Conservation (phyloP, 2,797 vertebrate species). For the Thaleichthys pacificus region DNA sequence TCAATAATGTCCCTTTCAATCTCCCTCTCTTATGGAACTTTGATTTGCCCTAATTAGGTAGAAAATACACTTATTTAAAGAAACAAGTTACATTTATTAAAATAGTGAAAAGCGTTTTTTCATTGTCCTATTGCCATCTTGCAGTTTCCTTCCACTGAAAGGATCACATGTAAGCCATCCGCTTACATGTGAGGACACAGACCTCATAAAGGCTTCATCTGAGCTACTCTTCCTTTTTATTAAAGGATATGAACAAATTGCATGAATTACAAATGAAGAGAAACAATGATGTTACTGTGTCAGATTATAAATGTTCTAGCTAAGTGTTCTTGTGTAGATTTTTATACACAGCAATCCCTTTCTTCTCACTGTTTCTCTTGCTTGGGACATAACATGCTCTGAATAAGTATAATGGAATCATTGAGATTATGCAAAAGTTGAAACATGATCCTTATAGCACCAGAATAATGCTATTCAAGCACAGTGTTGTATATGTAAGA, state of each 20-base stretch:
- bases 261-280: slow-evolving; percentile 1
- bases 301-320: not conserved
- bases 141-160: no score
- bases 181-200: not conserved
- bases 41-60: no score
- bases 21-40: not conserved
- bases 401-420: slow-evolving; percentile 1
- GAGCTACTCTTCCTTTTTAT: not conserved
- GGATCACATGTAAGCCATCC: no score
- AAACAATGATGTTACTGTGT: not conserved
- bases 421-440: slow-evolving; percentile 1
- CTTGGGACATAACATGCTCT: slow-evolving; percentile 1
- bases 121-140: not conserved
- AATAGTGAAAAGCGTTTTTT: not conserved
- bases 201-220: not conserved
- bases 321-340: not conserved
- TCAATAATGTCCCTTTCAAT: not conserved
- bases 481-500: not conserved
- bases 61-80: not conserved
- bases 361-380: slow-evolving; percentile 8
- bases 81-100: no score
- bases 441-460: not conserved
- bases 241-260: not conserved
- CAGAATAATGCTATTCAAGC: not conserved
- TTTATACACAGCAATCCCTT: not conserved